Conservation (phyloP, 2,888 invertebrate species). For the Limnephilus marmoratus region DNA sequence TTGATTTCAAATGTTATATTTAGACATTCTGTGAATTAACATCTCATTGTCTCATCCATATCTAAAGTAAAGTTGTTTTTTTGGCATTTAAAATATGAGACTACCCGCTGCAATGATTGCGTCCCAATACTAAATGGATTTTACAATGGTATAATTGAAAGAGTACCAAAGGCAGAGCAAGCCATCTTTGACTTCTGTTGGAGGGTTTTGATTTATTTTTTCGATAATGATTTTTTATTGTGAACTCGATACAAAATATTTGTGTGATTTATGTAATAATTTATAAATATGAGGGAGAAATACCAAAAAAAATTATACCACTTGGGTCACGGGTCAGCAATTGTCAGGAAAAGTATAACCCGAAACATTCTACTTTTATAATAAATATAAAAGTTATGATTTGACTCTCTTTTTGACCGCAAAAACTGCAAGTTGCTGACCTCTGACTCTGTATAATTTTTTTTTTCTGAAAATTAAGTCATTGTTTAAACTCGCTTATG, state of each 20-base stretch:
- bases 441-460: neutral
- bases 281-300: neutral
- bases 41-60: constrained; percentile 2
- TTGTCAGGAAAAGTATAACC: neutral
- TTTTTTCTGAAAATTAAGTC: neutral
- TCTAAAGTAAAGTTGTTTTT: neutral
- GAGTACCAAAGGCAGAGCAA: neutral
- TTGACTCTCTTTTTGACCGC: neutral
- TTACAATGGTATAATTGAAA: neutral
- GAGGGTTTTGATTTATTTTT: neutral
- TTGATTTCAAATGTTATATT: constrained; percentile 19
- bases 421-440: neutral
- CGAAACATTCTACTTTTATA: neutral
- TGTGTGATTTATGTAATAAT: constrained; percentile 12
- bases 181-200: neutral
- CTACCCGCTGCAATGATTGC: neutral
- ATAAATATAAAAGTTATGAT: neutral
- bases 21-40: neutral
- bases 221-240: neutral
- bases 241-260: neutral
- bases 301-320: constrained; percentile 9
- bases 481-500: neutral
- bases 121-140: neutral
- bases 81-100: neutral
- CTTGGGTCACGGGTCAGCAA: neutral